Evolutionary conservation across 2,113 vertebrate genomes (phyloP).

Genomic region (Rhinopomastus cyanomelas): DNA sequence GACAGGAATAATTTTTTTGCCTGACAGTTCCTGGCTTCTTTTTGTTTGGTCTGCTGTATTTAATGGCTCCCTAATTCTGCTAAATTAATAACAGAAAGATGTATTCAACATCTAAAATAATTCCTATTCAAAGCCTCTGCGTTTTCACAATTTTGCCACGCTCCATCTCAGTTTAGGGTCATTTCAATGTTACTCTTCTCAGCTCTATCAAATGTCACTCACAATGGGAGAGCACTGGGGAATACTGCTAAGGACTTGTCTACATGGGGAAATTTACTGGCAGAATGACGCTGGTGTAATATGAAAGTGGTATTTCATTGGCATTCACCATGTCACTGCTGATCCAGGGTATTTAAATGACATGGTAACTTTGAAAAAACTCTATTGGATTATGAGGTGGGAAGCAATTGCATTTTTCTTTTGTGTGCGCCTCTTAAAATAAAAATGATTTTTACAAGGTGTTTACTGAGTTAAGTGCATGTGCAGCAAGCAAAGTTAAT

Average conservation of each 20-base stretch:
- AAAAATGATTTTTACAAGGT: conserved; percentile 35
- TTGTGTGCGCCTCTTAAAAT: conserved; percentile 28
- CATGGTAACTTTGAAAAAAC: conserved; percentile 52
- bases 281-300: conserved; percentile 17
- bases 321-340: conserved; percentile 47
- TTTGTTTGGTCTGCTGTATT: conserved; percentile 61
- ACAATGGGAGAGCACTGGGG: conserved; percentile 38
- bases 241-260: conserved; percentile 46
- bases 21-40: conserved; percentile 28
- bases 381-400: neutral
- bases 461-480: conserved; percentile 32
- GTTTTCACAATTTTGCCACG: conserved; percentile 37
- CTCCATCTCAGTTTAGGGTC: conserved; percentile 34
- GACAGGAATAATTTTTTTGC: conserved; percentile 37
- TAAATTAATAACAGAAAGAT: conserved; percentile 49
- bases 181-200: conserved; percentile 48
- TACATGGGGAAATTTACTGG: conserved; percentile 9
- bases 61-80: conserved; percentile 36
- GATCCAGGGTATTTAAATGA: conserved; percentile 23
- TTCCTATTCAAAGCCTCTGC: conserved; percentile 25
- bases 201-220: conserved; percentile 47
- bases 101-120: conserved; percentile 37
- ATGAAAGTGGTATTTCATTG: conserved; percentile 36
- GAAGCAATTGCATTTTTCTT: conserved; percentile 42
- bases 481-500: conserved; percentile 3